Percentiles rank a stretch among this genome's conserved stretches.
Evolutionary conservation across 2,113 vertebrate species (phyloP).

Genomic region (Solenodon paradoxus): DNA sequence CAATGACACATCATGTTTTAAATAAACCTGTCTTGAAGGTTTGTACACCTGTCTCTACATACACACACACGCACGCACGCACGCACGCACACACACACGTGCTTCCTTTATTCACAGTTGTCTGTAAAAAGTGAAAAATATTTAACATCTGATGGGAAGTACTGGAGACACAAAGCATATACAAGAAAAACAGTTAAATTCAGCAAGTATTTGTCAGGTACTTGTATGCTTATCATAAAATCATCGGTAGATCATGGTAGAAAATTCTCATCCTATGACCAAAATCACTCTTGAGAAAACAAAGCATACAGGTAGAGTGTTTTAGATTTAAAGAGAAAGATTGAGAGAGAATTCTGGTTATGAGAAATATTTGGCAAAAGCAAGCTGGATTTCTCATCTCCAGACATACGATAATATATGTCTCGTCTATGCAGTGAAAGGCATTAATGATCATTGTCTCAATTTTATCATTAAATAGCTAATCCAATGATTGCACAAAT

Average conservation of each 20-base stretch:
- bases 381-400: constrained; percentile 36
- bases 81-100: not conserved
- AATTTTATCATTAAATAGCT: not conserved
- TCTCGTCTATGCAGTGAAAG: constrained; percentile 32
- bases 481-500: constrained; percentile 2
- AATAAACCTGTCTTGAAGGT: not conserved
- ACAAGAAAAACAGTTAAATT: not conserved
- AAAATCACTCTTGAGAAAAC: constrained; percentile 24
- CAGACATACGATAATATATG: not conserved
- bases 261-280: not conserved
- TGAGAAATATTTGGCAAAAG: constrained; percentile 26
- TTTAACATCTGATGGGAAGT: not conserved
- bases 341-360: not conserved
- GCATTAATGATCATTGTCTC: constrained; percentile 4
- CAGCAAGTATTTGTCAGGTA: not conserved
- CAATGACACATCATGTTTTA: constrained; percentile 27
- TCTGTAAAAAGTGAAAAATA: constrained; percentile 14
- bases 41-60: not conserved
- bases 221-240: constrained; percentile 16
- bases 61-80: no score
- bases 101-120: not conserved
- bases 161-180: not conserved
- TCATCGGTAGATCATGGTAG: not conserved
- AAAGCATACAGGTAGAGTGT: not conserved
- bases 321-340: constrained; percentile 19